A percentile compares a stretch with the other conserved stretches of the same genome.
Conservation (phyloP, 2,888 invertebrate species). For the Nineta flava region DNA sequence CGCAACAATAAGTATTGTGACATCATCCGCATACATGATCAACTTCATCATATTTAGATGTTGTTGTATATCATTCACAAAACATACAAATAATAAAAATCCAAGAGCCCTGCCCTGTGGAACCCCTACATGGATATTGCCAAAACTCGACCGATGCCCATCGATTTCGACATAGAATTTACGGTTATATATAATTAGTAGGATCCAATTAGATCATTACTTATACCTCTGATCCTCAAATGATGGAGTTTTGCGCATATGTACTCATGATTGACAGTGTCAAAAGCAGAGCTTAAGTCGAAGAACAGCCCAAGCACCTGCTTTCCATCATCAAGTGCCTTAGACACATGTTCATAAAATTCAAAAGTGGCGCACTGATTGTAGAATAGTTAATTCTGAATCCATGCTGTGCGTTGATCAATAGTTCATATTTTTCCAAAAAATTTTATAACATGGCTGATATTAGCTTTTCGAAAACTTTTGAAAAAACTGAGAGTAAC, state of each 20-base stretch:
- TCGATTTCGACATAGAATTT: background rate
- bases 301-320: background rate
- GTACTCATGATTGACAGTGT: background rate
- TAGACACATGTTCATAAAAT: background rate
- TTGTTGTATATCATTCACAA: background rate
- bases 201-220: background rate
- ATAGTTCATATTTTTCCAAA: background rate
- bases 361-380: constrained; percentile 2
- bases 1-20: no score
- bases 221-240: background rate
- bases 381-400: background rate
- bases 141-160: background rate
- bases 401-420: background rate
- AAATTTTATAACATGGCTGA: background rate
- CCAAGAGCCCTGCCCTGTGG: background rate
- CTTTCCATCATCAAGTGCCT: background rate
- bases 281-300: background rate
- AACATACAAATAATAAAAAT: background rate
- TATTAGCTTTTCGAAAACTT: constrained; percentile 1
- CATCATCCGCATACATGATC: no score
- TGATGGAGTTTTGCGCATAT: background rate
- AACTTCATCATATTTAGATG: background rate
- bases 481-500: background rate
- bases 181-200: background rate
- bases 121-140: background rate